Conservation (phyloP, 2,113 vertebrate genomes). For the Sinocyclocheilus maitianheensis region DNA sequence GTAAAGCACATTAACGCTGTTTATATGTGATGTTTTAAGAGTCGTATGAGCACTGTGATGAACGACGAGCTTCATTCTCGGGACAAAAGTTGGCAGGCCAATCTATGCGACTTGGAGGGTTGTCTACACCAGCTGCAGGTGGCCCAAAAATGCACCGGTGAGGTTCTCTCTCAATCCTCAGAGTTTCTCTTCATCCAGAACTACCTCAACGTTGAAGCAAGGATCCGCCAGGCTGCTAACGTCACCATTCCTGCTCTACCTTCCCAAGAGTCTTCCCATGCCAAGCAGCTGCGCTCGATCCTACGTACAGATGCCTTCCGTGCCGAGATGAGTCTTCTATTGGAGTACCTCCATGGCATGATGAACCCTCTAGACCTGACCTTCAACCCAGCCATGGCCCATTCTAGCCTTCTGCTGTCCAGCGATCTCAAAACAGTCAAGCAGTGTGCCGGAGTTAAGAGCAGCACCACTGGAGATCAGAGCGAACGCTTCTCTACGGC, state of each 20-base stretch:
- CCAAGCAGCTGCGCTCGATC: conserved; percentile 59
- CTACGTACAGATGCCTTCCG: conserved; percentile 69
- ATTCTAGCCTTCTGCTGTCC: conserved; percentile 68
- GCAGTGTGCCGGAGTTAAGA: conserved; percentile 53
- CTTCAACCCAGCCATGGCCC: conserved; percentile 65
- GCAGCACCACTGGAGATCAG: conserved; percentile 60
- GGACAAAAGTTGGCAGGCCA: conserved; percentile 63
- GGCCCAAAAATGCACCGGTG: conserved; percentile 53
- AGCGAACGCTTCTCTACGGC: conserved; percentile 64
- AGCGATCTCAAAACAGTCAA: conserved; percentile 67
- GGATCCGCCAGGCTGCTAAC: conserved; percentile 57
- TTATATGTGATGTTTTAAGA: conserved; percentile 44
- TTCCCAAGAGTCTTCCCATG: conserved; percentile 53
- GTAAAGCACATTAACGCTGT: background rate
- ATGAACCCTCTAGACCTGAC: conserved; percentile 70
- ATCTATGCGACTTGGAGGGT: conserved; percentile 58
- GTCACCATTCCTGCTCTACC: conserved; percentile 40
- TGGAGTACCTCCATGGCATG: conserved; percentile 65
- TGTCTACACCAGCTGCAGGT: conserved; percentile 66
- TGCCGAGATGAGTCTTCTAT: conserved; percentile 60
- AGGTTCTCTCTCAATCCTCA: conserved; percentile 63
- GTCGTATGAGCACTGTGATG: conserved; percentile 59
- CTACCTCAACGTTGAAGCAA: conserved; percentile 64
- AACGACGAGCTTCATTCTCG: conserved; percentile 62
- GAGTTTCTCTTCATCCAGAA: conserved; percentile 63